These are phyloP conservation scores for Pantherophis guttatus DNA, from an alignment of 2,113 vertebrate species.

Conservation along the genomic window DNA sequence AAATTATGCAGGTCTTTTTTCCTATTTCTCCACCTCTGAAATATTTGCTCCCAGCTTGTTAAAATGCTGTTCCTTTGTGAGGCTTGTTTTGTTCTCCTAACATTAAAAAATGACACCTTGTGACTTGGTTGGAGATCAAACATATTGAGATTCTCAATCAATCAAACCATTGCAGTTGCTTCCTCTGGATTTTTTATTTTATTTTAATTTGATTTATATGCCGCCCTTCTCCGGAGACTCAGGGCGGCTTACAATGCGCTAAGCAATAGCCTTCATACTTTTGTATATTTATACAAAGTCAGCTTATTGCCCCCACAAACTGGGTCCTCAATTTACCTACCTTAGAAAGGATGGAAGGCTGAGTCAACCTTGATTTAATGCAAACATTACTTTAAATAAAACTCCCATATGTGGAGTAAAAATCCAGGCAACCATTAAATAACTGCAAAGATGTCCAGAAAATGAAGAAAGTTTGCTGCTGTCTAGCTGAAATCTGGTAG, in stretches of 20 bases:
- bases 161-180: neutral
- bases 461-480: neutral
- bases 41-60: neutral
- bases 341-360: no score
- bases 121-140: neutral
- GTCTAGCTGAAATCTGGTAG: neutral
- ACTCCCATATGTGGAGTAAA: neutral
- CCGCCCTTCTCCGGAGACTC: no score
- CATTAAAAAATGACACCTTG: neutral
- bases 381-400: neutral
- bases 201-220: no score
- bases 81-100: neutral
- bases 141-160: neutral
- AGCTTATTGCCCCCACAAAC: no score
- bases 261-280: no score
- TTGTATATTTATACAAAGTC: no score
- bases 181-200: neutral
- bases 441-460: neutral
- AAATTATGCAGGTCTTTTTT: neutral
- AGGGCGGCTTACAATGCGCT: no score
- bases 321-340: no score
- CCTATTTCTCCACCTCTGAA: neutral
- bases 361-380: no score
- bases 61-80: neutral
- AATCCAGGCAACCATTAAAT: neutral